These are phyloP conservation scores for Goniozus legneri DNA, from an alignment of 1,140 invertebrate species.

Conservation along the genomic window DNA sequence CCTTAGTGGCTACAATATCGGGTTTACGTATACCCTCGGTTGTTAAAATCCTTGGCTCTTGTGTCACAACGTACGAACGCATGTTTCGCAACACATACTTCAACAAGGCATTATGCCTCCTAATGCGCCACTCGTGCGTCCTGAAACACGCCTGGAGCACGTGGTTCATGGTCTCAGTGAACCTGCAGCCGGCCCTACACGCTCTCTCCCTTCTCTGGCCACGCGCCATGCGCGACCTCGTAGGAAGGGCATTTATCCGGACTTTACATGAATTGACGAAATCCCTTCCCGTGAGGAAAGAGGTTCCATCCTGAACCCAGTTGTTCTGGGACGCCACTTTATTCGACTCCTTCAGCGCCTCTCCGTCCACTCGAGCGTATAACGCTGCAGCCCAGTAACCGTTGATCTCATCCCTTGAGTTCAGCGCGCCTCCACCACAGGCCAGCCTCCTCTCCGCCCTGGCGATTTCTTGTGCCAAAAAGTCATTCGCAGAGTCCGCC, in stretches of 20 bases:
- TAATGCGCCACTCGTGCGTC: constrained; percentile 16
- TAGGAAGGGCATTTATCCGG: constrained; percentile 20
- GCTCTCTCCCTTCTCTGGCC: constrained; percentile 4
- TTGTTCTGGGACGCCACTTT: constrained; percentile 14
- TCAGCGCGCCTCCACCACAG: not conserved
- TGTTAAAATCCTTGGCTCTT: constrained; percentile 11
- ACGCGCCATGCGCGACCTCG: constrained; percentile 15
- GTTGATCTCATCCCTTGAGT: not conserved
- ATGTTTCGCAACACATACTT: constrained; percentile 6
- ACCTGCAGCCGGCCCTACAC: constrained; percentile 24
- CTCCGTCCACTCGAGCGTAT: constrained; percentile 10
- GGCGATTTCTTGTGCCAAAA: not conserved
- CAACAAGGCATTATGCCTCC: constrained; percentile 20
- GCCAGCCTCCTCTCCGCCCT: not conserved
- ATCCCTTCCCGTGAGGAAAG: constrained; percentile 16
- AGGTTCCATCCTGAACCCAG: constrained; percentile 18
- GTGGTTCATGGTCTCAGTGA: constrained; percentile 24
- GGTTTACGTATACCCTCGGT: constrained; percentile 4
- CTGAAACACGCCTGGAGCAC: constrained; percentile 24
- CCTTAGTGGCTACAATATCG: constrained; percentile 2
- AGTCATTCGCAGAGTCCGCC: not conserved
- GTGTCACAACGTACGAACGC: not conserved
- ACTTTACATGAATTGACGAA: constrained; percentile 16
- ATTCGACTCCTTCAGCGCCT: constrained; percentile 9
- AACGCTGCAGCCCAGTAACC: constrained; percentile 6